Base-by-base conservation (phyloP, 2,797 vertebrate species). In the Enteromius radiatus region DNA sequence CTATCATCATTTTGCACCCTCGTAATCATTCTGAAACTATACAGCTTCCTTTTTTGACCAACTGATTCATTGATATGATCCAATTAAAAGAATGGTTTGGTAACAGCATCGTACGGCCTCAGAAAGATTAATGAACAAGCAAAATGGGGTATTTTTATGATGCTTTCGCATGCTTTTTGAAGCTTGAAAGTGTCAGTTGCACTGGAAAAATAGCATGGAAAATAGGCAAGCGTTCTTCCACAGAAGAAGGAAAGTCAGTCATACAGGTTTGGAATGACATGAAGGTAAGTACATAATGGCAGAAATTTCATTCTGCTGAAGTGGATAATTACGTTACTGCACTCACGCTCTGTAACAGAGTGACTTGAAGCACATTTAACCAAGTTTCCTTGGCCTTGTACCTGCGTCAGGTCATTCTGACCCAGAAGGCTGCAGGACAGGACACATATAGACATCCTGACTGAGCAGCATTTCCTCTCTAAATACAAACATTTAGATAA, bases 371-470 rank as follows among this genome's bases (percentile, higher is more conserved):
- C 47, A 82, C 12, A 52, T 67, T 38, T 68, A 49, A 28, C 71
- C 47, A 68, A 23, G 45, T 56, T 82, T 67, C 21, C 3, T 56
- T 65, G 45, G 10, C 63, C 63, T 68, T 68, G 56, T 36, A 81
- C 11, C 56, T 45, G 38, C 9, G 49, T n/a, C 17, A 76, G 73
- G 36, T 14, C 61, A 76, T 68, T 33, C 61, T 82, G 71, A 82
- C 80, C 61, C 63, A 76, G 9, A 73, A 26, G 41, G 49, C 21
- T 9, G 21, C 17, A 82, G 63, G 36, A 67, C 1, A 4, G 15
- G 63, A 67, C 61, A 49, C 61, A 71, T 3, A 19, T 6, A 77
- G 33, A 80, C 38, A 33, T 61, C 17, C 33, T 61, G 52, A 59
- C 52, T 7, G 12, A 71, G 28, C 8, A 63, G 56, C 14, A 52